Conservation (phyloP, 2,113 vertebrate species). For the Blennius ocellaris region DNA sequence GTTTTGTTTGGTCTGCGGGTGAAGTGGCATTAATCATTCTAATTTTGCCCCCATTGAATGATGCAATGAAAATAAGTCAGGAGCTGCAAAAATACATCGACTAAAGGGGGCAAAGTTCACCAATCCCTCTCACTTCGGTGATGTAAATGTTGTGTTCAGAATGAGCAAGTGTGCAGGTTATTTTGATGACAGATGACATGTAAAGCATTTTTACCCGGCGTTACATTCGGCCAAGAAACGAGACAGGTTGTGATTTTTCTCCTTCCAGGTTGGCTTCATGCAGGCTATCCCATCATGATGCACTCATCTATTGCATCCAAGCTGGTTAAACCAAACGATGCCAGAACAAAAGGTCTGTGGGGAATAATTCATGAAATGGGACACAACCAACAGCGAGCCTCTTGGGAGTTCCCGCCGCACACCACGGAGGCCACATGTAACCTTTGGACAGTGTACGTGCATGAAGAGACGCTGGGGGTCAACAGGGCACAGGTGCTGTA, state of each 20-base stretch:
- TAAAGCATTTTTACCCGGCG: no score
- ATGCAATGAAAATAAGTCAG: no score
- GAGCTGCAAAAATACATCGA: no score
- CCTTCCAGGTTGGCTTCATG: conserved; percentile 84
- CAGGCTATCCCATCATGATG: conserved; percentile 85
- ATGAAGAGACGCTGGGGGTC: conserved; percentile 76
- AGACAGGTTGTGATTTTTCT: conserved; percentile 1
- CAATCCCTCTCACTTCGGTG: no score
- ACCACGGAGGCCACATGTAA: conserved; percentile 88
- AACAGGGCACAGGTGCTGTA: conserved; percentile 59
- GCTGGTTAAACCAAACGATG: conserved; percentile 31
- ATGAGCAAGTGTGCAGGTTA: no score
- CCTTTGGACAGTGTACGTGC: conserved; percentile 86
- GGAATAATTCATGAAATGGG: conserved; percentile 81
- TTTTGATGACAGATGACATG: no score
- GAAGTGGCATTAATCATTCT: no score
- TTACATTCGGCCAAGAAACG: no score
- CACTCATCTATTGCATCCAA: conserved; percentile 9
- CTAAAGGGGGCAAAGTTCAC: no score
- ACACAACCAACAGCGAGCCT: conserved; percentile 84
- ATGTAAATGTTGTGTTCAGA: no score
- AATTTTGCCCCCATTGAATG: no score
- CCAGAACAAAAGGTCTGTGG: conserved; percentile 64
- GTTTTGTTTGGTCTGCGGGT: no score
- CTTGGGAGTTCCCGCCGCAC: conserved; percentile 84